Percentiles rank a stretch among this genome's conserved stretches.
Evolutionary conservation across 2,888 invertebrate species (phyloP).

Genomic region (Cryptophagus acutangulus): DNA sequence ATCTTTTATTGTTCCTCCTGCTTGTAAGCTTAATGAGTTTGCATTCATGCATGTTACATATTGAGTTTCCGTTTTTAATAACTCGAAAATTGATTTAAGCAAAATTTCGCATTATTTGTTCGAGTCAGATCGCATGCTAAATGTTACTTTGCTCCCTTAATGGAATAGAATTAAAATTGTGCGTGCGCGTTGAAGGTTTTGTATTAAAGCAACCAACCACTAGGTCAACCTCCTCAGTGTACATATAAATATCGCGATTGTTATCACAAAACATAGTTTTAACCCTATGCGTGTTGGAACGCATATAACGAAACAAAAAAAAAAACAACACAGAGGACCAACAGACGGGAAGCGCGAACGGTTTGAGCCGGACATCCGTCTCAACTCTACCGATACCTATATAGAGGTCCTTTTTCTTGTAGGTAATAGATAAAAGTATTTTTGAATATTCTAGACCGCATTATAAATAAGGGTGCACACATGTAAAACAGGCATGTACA

Average conservation of each 20-base stretch:
- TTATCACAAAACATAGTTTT: slow-evolving; percentile 19
- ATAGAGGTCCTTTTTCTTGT: too few relatives aligned
- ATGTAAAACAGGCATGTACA: too few relatives aligned
- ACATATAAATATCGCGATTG: slow-evolving; percentile 33
- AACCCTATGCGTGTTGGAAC: slow-evolving; percentile 14
- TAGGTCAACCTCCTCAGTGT: slow-evolving; percentile 35
- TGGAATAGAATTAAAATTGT: slow-evolving; percentile 33
- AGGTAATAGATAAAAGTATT: too few relatives aligned
- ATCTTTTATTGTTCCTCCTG: too few relatives aligned
- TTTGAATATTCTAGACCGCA: too few relatives aligned
- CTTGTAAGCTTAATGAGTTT: too few relatives aligned
- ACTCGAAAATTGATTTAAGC: too few relatives aligned
- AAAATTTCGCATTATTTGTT: too few relatives aligned
- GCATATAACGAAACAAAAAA: slow-evolving; percentile 4
- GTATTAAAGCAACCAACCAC: slow-evolving; percentile 33
- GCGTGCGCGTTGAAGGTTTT: slow-evolving; percentile 34
- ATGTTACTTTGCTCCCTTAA: slow-evolving; percentile 13
- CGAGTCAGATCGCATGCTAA: slow-evolving; percentile 21
- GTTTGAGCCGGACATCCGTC: slow-evolving; percentile 38
- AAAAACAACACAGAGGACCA: slow-evolving; percentile 15
- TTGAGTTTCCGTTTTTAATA: too few relatives aligned
- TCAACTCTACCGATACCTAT: slow-evolving; percentile 13
- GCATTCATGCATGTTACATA: too few relatives aligned
- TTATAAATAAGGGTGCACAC: too few relatives aligned
- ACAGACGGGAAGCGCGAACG: slow-evolving; percentile 38